A percentile compares a stretch with the other conserved stretches of the same genome.
Conservation (phyloP, 2,888 invertebrate species). For the Tortricodes alternella region DNA sequence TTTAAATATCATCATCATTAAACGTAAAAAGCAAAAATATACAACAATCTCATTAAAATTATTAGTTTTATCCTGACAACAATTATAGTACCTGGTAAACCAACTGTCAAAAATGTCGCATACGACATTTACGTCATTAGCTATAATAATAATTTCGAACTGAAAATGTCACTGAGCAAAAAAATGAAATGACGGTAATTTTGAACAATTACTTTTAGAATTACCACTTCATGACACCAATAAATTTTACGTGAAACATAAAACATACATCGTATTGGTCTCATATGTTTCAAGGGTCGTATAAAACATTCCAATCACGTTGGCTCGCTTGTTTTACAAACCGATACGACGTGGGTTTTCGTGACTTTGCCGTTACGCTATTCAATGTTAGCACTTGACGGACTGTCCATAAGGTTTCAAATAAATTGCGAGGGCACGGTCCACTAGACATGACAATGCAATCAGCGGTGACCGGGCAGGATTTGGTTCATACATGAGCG, state of each 20-base stretch:
- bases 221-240: constrained; percentile 39
- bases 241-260: constrained; percentile 70
- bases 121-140: no score
- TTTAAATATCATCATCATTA: no score
- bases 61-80: no score
- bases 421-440: constrained; percentile 38
- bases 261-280: constrained; percentile 78
- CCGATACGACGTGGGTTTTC: constrained; percentile 72
- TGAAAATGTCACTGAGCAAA: no score
- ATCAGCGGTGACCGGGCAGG: constrained; percentile 82
- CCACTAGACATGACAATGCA: constrained; percentile 81
- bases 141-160: no score
- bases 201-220: constrained; percentile 2
- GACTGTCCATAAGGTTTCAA: constrained; percentile 36
- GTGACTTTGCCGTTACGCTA: constrained; percentile 37
- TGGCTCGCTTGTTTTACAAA: constrained; percentile 80
- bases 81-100: no score
- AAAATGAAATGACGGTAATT: neutral
- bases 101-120: no score
- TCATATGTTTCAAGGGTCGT: constrained; percentile 78
- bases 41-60: no score
- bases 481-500: constrained; percentile 82
- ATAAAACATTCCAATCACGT: constrained; percentile 81
- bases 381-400: constrained; percentile 42
- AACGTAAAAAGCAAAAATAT: no score